These are phyloP conservation scores for Phylloscopus whistleri DNA, from an alignment of 2,113 vertebrate species.

Conservation along the genomic window DNA sequence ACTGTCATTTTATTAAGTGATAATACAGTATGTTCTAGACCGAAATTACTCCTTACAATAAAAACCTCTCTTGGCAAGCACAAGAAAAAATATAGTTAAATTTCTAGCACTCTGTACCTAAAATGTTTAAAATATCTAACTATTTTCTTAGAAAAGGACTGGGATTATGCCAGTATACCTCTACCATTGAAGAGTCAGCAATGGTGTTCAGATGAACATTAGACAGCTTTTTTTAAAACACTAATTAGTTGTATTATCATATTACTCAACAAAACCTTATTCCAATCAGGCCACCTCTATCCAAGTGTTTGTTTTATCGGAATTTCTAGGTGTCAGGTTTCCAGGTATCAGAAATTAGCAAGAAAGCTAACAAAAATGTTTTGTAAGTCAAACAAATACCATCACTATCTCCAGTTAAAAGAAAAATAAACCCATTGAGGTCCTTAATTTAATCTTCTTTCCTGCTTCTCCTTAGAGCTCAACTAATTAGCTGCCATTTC, in stretches of 20 bases:
- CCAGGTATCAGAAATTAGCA: neutral
- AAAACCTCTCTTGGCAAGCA: neutral
- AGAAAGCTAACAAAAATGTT: neutral
- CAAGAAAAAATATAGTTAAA: neutral
- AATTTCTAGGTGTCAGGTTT: neutral
- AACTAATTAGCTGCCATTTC: neutral
- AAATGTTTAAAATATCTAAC: neutral
- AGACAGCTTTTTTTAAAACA: neutral
- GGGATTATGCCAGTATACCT: neutral
- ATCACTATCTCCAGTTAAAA: neutral
- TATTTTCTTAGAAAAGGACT: neutral
- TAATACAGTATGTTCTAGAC: neutral
- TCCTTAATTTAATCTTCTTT: neutral
- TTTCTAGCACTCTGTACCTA: neutral
- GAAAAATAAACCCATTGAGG: neutral
- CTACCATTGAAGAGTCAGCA: neutral
- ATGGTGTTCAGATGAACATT: neutral
- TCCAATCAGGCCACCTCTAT: neutral
- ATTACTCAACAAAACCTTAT: neutral
- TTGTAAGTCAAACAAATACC: neutral
- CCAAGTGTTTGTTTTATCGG: neutral
- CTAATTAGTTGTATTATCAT: neutral
- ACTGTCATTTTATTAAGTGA: neutral
- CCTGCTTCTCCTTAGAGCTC: neutral
- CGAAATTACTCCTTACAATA: neutral